Conservation (phyloP, 2,888 invertebrate species). For the Chymomyza caudatula region DNA sequence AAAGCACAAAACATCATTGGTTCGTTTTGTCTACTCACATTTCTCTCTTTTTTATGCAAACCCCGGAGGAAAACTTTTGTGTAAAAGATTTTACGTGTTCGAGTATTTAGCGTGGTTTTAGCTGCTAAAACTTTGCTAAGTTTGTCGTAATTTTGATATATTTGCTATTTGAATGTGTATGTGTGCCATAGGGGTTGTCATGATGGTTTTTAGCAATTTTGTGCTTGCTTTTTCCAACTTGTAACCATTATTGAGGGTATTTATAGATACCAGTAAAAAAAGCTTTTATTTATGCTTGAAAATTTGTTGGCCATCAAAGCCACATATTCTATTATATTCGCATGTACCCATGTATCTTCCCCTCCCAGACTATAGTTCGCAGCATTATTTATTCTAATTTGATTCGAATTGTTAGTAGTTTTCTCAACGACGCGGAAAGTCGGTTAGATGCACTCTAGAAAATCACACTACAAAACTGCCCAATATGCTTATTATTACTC, state of each 20-base stretch:
- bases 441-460: too few species aligned
- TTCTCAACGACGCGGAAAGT: too few species aligned
- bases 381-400: conserved; percentile 67
- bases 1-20: background rate
- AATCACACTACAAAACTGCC: too few species aligned
- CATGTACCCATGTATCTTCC: too few species aligned
- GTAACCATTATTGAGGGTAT: conserved; percentile 1
- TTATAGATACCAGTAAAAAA: background rate
- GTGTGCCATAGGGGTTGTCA: background rate
- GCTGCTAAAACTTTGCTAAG: conserved; percentile 12
- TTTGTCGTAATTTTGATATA: conserved; percentile 11
- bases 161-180: background rate
- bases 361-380: conserved; percentile 13
- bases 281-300: background rate
- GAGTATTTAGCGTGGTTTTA: conserved; percentile 16
- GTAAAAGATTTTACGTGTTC: conserved; percentile 37
- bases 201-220: background rate
- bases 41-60: background rate
- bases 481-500: too few species aligned
- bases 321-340: background rate
- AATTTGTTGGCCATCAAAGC: background rate
- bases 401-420: conserved; percentile 57
- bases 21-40: background rate
- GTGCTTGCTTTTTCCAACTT: conserved; percentile 5
- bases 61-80: conserved; percentile 23